Evolutionary conservation across 2,113 vertebrate species (phyloP).

Genomic region (Onychostruthus taczanowskii): DNA sequence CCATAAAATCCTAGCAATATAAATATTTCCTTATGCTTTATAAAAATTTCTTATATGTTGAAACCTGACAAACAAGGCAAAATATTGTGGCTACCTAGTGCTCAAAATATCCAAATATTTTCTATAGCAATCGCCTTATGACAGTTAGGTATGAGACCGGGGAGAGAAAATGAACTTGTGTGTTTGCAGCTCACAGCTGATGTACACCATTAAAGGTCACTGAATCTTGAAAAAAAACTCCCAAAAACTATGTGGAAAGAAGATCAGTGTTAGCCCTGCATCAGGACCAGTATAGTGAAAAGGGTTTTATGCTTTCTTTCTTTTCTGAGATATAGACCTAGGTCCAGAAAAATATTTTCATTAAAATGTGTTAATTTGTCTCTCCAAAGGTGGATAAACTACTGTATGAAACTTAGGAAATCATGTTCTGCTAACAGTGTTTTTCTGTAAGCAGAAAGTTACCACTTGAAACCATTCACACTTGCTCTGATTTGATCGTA

Average conservation of each 20-base stretch:
- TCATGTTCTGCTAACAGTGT: not conserved
- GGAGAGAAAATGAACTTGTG: not conserved
- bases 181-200: not conserved
- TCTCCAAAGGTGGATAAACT: not conserved
- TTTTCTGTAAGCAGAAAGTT: not conserved
- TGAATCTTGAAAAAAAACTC: not conserved
- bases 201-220: not conserved
- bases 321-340: not conserved
- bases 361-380: not conserved
- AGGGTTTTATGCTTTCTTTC: not conserved
- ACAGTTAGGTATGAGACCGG: not conserved
- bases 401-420: not conserved
- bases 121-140: not conserved
- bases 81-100: not conserved
- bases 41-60: not conserved
- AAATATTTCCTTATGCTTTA: not conserved
- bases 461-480: not conserved
- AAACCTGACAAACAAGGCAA: not conserved
- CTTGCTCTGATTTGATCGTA: not conserved
- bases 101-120: not conserved
- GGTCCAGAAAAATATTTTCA: not conserved
- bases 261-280: not conserved
- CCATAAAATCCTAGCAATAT: not conserved
- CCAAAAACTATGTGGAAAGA: not conserved
- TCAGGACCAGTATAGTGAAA: not conserved